Base-by-base conservation (phyloP, 2,797 vertebrate species). In the Luscinia megarhynchos region DNA sequence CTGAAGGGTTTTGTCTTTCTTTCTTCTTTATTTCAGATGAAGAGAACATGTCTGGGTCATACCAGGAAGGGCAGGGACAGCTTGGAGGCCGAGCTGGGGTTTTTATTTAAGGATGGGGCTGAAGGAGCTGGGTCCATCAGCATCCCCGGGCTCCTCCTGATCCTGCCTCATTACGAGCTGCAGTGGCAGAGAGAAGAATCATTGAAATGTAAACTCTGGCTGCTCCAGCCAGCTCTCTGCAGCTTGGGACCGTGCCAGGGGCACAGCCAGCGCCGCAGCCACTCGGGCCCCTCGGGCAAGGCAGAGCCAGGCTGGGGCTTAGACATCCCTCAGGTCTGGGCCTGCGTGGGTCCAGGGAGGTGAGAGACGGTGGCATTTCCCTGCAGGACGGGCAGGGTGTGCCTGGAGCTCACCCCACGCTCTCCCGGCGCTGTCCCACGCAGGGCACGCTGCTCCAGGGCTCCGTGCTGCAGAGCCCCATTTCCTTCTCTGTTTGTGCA, bases 391-490 rank as follows among this genome's bases (percentile, higher is more conserved):
- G 43, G 48, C 53, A n/a, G 45, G 41, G 54, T 3, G 1, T 0
- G 12, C 29, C 54, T 0, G 0, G 43, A 45, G 20, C 3, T 84
- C 4, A 2, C 22, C 55, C 78, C 0, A 0, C 8, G n/a, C 15
- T 61, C n/a, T 29, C 38, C 55, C 17, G 83, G 38, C 30, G 1
- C 8, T 0, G 10, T 51, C 46, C 51, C 8, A 9, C 8, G 1
- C 34, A 10, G 76, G 66, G 45, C 27, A 20, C 0, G 2, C 38
- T 7, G 24, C 5, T 50, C 34, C 10, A 1, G 59, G 54, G 4
- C 68, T 59, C 34, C 22, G 46, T 14, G 32, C 48, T 66, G 62
- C 53, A 53, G 13, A 63, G 76, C 48, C 4, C 7, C 14, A 2
- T n/a, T 88, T 84, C 53, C 41, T 21, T 41, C 66, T 53, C 61